Evolutionary conservation across 2,797 vertebrate genomes (phyloP).

Genomic region (Clangula hyemalis): DNA sequence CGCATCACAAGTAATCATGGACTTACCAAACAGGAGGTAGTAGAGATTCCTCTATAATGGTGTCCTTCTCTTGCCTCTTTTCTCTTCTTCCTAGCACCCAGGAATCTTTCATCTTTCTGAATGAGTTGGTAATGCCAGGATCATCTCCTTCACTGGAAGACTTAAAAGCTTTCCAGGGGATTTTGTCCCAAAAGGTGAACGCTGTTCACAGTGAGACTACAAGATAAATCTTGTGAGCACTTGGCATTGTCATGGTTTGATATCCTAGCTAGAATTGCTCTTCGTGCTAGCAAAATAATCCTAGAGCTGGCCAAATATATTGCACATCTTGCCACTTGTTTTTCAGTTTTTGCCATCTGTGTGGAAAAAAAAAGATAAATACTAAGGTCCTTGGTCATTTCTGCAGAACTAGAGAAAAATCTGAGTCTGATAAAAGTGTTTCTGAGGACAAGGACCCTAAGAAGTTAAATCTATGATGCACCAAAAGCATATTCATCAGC

Average conservation of each 20-base stretch:
- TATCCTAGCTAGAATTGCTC: background rate
- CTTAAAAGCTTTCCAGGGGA: background rate
- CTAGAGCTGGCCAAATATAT: background rate
- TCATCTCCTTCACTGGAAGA: background rate
- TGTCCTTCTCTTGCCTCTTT: background rate
- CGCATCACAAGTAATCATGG: background rate
- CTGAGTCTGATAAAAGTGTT: constrained; percentile 19
- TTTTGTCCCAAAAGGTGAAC: constrained; percentile 17
- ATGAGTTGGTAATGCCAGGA: background rate
- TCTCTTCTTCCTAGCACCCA: background rate
- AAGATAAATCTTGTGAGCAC: background rate
- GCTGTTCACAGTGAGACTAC: background rate
- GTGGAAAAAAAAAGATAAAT: background rate
- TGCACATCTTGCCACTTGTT: background rate
- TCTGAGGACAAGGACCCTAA: constrained; percentile 54
- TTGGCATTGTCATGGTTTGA: background rate
- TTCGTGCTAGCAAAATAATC: background rate
- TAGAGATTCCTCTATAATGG: background rate
- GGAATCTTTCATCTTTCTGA: constrained; percentile 26
- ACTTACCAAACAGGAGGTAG: background rate
- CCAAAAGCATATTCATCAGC: constrained; percentile 51
- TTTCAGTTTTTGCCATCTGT: background rate
- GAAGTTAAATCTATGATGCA: constrained; percentile 52
- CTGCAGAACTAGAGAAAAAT: background rate
- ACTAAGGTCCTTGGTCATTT: background rate